Percentiles rank a stretch among this genome's conserved stretches.
These are phyloP conservation scores for Vidua macroura DNA, from an alignment of 2,113 vertebrate genomes.

Conservation along the genomic window DNA sequence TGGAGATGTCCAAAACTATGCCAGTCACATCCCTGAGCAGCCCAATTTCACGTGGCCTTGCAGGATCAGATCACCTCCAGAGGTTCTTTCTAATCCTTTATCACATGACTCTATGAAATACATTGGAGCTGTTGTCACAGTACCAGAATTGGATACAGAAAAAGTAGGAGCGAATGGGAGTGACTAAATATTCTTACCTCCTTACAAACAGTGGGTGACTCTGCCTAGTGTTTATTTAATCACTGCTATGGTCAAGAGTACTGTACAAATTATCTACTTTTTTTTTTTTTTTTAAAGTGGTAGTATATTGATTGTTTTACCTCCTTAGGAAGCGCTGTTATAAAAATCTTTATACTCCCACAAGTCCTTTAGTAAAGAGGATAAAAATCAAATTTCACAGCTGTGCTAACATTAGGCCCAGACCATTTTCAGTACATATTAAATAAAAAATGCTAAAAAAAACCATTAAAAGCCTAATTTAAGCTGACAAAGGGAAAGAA, in stretches of 20 bases:
- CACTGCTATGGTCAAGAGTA: background rate
- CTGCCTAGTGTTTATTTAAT: background rate
- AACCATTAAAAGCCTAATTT: slow-evolving; percentile 18
- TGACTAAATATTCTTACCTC: background rate
- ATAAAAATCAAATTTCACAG: slow-evolving; percentile 42
- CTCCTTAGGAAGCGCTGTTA: slow-evolving; percentile 5
- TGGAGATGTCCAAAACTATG: background rate
- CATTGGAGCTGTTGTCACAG: background rate
- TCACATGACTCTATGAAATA: background rate
- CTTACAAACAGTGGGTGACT: background rate
- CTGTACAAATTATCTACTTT: background rate
- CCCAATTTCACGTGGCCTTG: background rate
- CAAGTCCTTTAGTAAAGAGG: background rate
- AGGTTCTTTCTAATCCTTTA: background rate
- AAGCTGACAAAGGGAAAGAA: slow-evolving; percentile 14
- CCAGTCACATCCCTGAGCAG: background rate
- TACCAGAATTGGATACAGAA: background rate
- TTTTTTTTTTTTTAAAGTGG: background rate
- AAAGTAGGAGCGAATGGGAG: background rate
- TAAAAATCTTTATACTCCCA: background rate
- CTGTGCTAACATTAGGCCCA: slow-evolving; percentile 20
- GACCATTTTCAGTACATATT: background rate
- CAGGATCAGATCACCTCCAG: background rate
- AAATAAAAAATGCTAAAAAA: background rate
- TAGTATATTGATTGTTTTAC: background rate